These are phyloP conservation scores for Catharus minimus DNA, from an alignment of 2,113 vertebrate genomes.

Conservation along the genomic window DNA sequence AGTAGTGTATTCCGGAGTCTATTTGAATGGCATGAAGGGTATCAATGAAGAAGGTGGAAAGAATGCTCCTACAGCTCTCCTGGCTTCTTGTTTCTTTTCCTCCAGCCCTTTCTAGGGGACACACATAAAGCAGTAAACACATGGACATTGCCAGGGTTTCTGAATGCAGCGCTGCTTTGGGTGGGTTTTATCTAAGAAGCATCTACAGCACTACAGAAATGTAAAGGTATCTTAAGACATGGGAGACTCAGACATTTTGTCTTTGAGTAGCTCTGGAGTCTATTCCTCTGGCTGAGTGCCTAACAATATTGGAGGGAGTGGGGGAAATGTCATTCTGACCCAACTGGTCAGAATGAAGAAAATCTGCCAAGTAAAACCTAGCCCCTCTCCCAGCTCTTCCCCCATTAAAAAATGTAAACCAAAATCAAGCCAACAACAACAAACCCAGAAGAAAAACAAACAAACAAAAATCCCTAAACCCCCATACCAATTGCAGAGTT, in stretches of 20 bases:
- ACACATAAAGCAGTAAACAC: background rate
- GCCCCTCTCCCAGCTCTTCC: background rate
- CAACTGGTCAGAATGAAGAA: background rate
- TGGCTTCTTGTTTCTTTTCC: background rate
- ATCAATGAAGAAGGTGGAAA: constrained; percentile 27
- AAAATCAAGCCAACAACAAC: background rate
- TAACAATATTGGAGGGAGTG: background rate
- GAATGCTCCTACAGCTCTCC: background rate
- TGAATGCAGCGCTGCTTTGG: background rate
- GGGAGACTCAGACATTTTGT: background rate
- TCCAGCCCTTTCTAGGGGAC: background rate
- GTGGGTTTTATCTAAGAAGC: background rate
- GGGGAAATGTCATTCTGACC: background rate
- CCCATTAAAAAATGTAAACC: background rate
- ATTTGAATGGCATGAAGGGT: constrained; percentile 42
- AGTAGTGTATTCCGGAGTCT: constrained; percentile 53
- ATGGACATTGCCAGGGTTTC: background rate
- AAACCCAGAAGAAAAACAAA: background rate
- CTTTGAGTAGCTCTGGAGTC: background rate
- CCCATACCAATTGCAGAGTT: background rate
- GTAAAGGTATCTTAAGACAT: background rate
- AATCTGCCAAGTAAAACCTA: background rate
- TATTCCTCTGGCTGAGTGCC: background rate
- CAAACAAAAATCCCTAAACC: background rate
- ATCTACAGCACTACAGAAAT: background rate